These are phyloP conservation scores for Stegodyphus mimosarum DNA, from an alignment of 1,140 invertebrate species.

Conservation along the genomic window DNA sequence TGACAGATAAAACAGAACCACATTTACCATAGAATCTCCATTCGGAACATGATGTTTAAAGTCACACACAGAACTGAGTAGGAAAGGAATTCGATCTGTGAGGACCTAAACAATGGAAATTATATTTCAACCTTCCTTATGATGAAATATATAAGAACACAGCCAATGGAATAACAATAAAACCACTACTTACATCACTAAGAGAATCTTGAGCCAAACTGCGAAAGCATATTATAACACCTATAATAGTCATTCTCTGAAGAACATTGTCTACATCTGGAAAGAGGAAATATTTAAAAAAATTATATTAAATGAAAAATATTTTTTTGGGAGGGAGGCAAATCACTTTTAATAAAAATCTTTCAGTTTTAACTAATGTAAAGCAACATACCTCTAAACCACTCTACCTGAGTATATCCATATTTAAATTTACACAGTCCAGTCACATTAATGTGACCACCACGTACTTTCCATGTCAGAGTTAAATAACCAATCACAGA, in stretches of 20 bases:
- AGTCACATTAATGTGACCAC: too few relatives aligned
- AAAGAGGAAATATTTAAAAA: background rate
- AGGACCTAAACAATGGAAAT: constrained; percentile 70
- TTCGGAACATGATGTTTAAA: constrained; percentile 92
- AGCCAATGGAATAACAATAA: background rate
- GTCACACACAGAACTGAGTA: constrained; percentile 93
- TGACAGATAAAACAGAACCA: background rate
- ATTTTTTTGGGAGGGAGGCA: too few relatives aligned
- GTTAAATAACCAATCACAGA: too few relatives aligned
- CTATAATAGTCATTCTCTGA: constrained; percentile 97
- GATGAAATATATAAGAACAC: background rate
- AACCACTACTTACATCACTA: constrained; percentile 78
- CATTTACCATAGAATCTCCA: constrained; percentile 84
- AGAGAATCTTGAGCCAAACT: constrained; percentile 92
- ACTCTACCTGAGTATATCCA: too few relatives aligned
- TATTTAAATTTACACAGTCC: too few relatives aligned
- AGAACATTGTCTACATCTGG: constrained; percentile 90
- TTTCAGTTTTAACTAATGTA: too few relatives aligned
- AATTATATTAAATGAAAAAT: too few relatives aligned
- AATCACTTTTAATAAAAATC: too few relatives aligned
- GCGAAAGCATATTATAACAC: constrained; percentile 95
- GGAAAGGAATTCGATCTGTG: constrained; percentile 94
- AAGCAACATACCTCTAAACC: too few relatives aligned
- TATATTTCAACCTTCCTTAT: background rate
- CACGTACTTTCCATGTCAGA: too few relatives aligned